Evolutionary conservation across 2,797 vertebrate genomes (phyloP), one percentile per base, ranked within the genome.

Genomic region (Danio aesculapii): DNA sequence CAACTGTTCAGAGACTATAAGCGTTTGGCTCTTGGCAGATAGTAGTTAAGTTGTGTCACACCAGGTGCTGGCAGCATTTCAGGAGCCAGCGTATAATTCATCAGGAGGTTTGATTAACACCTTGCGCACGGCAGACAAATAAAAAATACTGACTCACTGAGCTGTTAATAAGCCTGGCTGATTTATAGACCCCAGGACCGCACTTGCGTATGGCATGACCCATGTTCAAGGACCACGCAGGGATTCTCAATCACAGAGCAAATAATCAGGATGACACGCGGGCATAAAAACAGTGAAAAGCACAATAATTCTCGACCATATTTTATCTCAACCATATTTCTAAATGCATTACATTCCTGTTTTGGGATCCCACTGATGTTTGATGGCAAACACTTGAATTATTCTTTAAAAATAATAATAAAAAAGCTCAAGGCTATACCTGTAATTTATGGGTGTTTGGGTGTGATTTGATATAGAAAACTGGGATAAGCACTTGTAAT

Each of bases 121-220:
- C 17, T 57, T 69, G 62, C 53, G 39, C 79, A 55, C 16, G n/a
- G 61, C 64, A 1, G 49, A 75, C 75, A 10, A 79, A 59, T 83
- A 88, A 77, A 86, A 88, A 84, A 84, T 70, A 80, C 79, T 43
- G 77, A 77, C 83, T 86, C 74, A 64, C 66, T 57, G 59, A 11
- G 49, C 55, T 58, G 76, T 86, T 90, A 88, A 90, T 87, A 89
- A 87, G 86, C 78, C 67, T 46, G 57, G 57, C 66, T 90, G 88
- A 90, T 92, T 87, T 89, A 91, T 57, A 74, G 70, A 81, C 67
- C 81, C 53, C 77, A 52, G 71, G 61, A 66, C 57, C 47, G 44
- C 52, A 58, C 83, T 81, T 62, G 47, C 55, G 8, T 49, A 83
- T 87, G 81, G 84, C 86, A 69, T 59, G 21, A 61, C 72, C 75